These are phyloP conservation scores for Leptinotarsa texana DNA, from an alignment of 1,140 invertebrate genomes.

Conservation along the genomic window DNA sequence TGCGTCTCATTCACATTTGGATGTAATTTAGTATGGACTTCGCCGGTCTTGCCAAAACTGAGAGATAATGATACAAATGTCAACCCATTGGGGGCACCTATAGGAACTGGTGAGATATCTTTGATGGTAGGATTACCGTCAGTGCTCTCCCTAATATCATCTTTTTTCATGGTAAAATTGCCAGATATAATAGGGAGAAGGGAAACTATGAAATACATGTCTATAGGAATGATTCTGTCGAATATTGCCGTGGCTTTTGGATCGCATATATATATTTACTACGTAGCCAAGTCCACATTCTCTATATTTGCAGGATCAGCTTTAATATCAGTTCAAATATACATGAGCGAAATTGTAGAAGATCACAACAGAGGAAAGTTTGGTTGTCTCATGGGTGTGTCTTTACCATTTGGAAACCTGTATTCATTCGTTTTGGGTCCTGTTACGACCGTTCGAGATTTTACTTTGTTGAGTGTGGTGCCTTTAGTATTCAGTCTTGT, in stretches of 20 bases:
- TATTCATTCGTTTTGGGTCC: conserved; percentile 64
- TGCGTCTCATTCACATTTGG: not conserved
- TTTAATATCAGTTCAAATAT: conserved; percentile 59
- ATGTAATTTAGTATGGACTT: conserved; percentile 65
- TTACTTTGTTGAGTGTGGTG: conserved; percentile 63
- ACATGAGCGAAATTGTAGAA: conserved; percentile 59
- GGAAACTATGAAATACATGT: conserved; percentile 52
- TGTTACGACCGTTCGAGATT: conserved; percentile 62
- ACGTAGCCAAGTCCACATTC: conserved; percentile 54
- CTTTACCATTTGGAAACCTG: conserved; percentile 35
- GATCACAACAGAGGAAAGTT: conserved; percentile 43
- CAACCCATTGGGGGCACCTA: conserved; percentile 48
- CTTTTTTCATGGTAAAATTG: conserved; percentile 44
- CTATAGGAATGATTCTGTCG: conserved; percentile 52
- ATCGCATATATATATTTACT: conserved; percentile 47
- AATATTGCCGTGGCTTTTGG: conserved; percentile 56
- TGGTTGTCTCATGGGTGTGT: conserved; percentile 68
- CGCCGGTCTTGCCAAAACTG: conserved; percentile 67
- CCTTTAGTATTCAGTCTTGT: conserved; percentile 67
- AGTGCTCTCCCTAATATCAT: conserved; percentile 68
- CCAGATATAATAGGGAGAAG: conserved; percentile 52
- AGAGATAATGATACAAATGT: conserved; percentile 28
- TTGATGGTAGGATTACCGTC: conserved; percentile 83
- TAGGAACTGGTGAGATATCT: conserved; percentile 63
- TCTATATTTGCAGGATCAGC: conserved; percentile 56